Conservation (phyloP, 1,140 invertebrate species). For the Mya arenaria region DNA sequence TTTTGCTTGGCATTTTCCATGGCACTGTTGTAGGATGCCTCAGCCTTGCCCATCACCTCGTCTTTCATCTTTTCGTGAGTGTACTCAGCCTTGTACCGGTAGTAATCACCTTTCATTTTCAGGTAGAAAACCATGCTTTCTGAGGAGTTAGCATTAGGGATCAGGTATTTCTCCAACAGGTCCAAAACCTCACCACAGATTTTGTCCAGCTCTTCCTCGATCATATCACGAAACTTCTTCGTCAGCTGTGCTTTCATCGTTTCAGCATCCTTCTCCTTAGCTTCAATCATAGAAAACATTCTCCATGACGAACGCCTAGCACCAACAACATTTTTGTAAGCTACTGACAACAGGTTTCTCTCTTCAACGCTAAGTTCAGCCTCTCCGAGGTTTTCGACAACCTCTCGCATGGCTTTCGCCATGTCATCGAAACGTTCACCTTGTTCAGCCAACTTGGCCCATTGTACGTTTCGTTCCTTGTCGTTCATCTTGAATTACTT, state of each 20-base stretch:
- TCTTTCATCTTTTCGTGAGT: conserved; percentile 86
- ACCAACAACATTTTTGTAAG: conserved; percentile 99
- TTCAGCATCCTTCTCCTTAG: conserved; percentile 95
- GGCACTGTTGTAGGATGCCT: conserved; percentile 99
- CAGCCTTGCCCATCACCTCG: conserved; percentile 95
- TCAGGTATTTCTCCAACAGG: conserved; percentile 97
- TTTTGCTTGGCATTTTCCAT: conserved; percentile 99
- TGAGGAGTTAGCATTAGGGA: conserved; percentile 79
- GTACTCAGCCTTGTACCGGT: conserved; percentile 99
- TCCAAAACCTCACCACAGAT: conserved; percentile 99
- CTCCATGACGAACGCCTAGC: conserved; percentile 98
- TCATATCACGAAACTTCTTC: conserved; percentile 93
- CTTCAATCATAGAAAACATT: conserved; percentile 99
- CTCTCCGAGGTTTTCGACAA: conserved; percentile 60
- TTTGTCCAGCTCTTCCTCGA: conserved; percentile 98
- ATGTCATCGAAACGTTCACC: conserved; percentile 76
- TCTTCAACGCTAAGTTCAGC: conserved; percentile 83
- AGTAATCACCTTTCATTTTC: conserved; percentile 99
- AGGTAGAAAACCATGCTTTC: conserved; percentile 99
- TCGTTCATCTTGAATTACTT: not conserved
- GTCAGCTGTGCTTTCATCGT: conserved; percentile 83
- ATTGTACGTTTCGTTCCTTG: conserved; percentile 61
- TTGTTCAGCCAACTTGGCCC: conserved; percentile 72
- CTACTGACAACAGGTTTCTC: conserved; percentile 98
- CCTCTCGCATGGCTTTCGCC: conserved; percentile 70